Conservation (phyloP, 2,113 vertebrate genomes). For the Rattus norvegicus region GRCr8 NC_086032.1:60376501-60377000, state of each 20-base stretch:
- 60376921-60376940: background rate
- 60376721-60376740: constrained; percentile 21
- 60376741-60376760: background rate
- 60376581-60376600: background rate
- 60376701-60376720: background rate
- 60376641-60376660: background rate
- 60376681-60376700: background rate
- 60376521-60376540: background rate
- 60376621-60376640: background rate
- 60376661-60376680: background rate
- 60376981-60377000: constrained; percentile 30
- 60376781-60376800: background rate
- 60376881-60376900: background rate
- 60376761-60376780: background rate
- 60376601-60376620: background rate
- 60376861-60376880: constrained; percentile 30
- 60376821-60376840: constrained; percentile 14
- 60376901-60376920: background rate
- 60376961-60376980: background rate
- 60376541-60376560: background rate
- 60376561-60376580: background rate
- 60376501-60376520: background rate
- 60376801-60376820: background rate
- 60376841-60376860: background rate
- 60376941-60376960: constrained; percentile 29